Evolutionary conservation across 2,888 invertebrate genomes (phyloP).

Genomic region (Chironomus riparius): DNA sequence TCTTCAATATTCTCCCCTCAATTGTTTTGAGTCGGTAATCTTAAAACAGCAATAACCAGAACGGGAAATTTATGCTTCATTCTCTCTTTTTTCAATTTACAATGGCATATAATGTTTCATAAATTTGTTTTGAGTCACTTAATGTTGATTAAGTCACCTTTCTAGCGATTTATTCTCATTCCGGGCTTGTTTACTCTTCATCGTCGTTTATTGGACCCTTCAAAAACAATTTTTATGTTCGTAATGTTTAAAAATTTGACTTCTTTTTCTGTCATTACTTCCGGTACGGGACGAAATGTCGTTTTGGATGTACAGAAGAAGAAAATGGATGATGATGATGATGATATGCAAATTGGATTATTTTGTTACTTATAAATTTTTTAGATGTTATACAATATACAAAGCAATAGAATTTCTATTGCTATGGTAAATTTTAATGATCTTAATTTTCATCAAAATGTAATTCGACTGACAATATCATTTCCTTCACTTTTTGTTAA

Average conservation of each 20-base stretch:
- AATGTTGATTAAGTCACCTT: not conserved
- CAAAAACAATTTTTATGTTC: no score
- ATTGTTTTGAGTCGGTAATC: not conserved
- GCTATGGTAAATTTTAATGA: no score
- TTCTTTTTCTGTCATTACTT: not conserved
- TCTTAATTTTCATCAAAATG: no score
- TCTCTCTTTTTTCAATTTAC: not conserved
- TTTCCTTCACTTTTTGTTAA: no score
- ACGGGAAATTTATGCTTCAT: not conserved
- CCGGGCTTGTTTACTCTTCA: no score
- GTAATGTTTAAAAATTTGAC: no score
- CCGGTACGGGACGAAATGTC: not conserved
- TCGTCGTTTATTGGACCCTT: no score
- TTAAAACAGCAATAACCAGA: not conserved
- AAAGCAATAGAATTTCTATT: not conserved
- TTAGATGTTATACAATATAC: not conserved
- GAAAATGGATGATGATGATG: not conserved
- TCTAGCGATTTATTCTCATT: not conserved
- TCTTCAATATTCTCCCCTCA: not conserved
- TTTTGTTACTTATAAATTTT: no score
- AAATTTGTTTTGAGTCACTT: not conserved
- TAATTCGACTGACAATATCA: no score
- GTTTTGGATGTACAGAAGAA: not conserved
- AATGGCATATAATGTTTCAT: not conserved
- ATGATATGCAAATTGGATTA: not conserved